A percentile compares a stretch with the other conserved stretches of the same genome.
phyloP scores from a whole-genome alignment of 1,140 invertebrate species.

The Thaumatotibia leucotreta region DNA sequence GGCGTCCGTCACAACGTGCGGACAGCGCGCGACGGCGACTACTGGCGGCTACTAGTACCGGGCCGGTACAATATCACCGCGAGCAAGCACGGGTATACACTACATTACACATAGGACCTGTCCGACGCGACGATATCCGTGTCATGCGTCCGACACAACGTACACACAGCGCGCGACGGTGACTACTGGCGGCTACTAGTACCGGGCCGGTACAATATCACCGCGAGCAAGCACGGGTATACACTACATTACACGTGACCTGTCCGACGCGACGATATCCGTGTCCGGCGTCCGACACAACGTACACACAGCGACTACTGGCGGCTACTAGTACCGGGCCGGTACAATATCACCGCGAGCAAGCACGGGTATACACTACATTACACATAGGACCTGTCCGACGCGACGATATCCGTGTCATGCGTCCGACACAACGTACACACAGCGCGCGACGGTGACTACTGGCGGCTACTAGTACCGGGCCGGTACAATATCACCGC shows the following conservation, averaged over 20 bases:
- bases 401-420: conserved; percentile 85
- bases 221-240: conserved; percentile 81
- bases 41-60: conserved; percentile 93
- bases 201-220: conserved; percentile 93
- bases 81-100: conserved; percentile 78
- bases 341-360: conserved; percentile 88
- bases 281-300: conserved; percentile 85
- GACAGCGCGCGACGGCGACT: conserved; percentile 89
- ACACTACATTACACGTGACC: conserved; percentile 79
- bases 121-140: conserved; percentile 85
- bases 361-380: conserved; percentile 77
- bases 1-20: conserved; percentile 84
- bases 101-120: conserved; percentile 84
- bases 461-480: conserved; percentile 93
- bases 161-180: conserved; percentile 83
- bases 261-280: conserved; percentile 85
- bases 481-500: conserved; percentile 92
- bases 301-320: conserved; percentile 93
- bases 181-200: conserved; percentile 96
- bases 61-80: conserved; percentile 92
- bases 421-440: conserved; percentile 84
- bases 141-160: conserved; percentile 83
- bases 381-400: conserved; percentile 84
- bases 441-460: conserved; percentile 89
- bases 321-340: conserved; percentile 91